Conservation (phyloP, 2,113 vertebrate genomes). For the Cyanoramphus novaezelandiae region DNA sequence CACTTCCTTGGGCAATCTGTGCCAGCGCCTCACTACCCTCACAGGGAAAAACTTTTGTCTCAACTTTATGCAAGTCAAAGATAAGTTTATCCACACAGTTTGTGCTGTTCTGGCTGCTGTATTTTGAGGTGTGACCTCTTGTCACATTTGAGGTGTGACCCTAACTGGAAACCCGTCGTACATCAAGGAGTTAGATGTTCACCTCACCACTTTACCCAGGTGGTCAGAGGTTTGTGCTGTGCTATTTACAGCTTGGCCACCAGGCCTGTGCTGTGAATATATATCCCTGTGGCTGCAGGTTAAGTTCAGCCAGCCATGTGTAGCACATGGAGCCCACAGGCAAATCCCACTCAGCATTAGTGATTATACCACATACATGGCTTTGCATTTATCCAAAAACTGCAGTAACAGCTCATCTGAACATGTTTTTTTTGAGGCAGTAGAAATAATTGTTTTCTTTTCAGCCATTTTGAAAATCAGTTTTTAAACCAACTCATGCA, state of each 20-base stretch:
- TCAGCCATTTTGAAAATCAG: background rate
- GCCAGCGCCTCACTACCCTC: background rate
- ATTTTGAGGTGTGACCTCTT: background rate
- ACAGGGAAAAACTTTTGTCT: background rate
- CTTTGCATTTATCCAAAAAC: background rate
- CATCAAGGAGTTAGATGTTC: background rate
- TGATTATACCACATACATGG: background rate
- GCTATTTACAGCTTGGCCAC: background rate
- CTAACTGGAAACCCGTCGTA: accelerated
- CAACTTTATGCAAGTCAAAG: background rate
- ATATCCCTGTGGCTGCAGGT: background rate
- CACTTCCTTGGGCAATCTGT: background rate
- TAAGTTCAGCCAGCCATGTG: background rate
- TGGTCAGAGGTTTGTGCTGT: background rate
- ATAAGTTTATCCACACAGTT: background rate
- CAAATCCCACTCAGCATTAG: background rate
- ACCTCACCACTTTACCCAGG: background rate
- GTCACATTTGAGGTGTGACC: background rate
- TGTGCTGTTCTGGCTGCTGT: background rate
- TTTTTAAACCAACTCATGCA: background rate
- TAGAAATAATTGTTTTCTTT: background rate
- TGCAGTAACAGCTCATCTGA: background rate
- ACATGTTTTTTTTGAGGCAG: background rate
- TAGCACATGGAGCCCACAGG: background rate
- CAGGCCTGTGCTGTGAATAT: background rate